These are phyloP conservation scores for Actenoides lindsayi DNA, from an alignment of 2,113 vertebrate genomes.

Conservation along the genomic window DNA sequence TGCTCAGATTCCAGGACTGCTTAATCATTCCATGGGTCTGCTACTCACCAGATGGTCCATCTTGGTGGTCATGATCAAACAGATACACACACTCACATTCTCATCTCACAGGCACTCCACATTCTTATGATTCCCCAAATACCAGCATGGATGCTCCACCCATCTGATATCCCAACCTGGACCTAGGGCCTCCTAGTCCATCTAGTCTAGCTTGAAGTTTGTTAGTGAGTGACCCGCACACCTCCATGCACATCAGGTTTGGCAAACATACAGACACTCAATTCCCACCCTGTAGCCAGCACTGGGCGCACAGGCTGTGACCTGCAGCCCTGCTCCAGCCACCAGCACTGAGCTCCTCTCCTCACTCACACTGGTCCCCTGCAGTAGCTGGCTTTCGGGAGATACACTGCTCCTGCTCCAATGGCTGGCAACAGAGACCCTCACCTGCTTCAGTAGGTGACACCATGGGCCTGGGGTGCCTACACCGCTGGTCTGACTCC, in stretches of 20 bases:
- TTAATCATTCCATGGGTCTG: not conserved
- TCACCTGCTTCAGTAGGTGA: not conserved
- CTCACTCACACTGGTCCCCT: not conserved
- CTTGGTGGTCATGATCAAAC: not conserved
- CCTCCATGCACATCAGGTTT: not conserved
- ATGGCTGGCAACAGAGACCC: not conserved
- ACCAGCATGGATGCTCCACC: not conserved
- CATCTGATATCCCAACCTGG: accelerated
- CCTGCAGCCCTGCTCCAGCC: not conserved
- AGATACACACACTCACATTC: not conserved
- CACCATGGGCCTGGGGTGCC: too few relatives aligned
- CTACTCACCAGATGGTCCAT: not conserved
- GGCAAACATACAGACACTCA: not conserved
- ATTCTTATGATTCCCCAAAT: accelerated
- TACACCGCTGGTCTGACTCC: not conserved
- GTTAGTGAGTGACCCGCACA: not conserved
- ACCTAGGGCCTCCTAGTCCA: not conserved
- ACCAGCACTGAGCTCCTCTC: not conserved
- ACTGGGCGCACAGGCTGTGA: not conserved
- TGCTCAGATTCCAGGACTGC: not conserved
- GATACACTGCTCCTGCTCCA: not conserved
- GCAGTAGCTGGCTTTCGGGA: not conserved
- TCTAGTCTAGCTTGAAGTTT: not conserved
- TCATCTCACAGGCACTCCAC: not conserved
- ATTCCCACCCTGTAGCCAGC: not conserved